Base-by-base conservation (phyloP, 2,888 invertebrate species). In the Prostheceraeus crozeri region DNA sequence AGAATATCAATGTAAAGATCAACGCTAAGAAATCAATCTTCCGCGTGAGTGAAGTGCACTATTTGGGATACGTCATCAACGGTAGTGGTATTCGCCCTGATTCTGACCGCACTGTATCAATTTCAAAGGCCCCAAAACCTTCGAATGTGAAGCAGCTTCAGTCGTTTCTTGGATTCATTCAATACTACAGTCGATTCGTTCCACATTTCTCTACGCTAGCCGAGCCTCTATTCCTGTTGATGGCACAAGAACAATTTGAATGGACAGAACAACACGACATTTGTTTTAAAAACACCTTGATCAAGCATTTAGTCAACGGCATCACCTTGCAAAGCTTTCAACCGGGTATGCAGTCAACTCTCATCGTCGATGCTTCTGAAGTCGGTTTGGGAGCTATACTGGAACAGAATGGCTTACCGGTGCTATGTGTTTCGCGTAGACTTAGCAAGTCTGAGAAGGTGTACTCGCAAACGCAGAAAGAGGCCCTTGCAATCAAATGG, bases 101-200 rank as follows among this genome's bases (percentile, higher is more conserved):
- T 21, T 25, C 23, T 21, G 27, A 23, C 23, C 23, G 14, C 23
- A 23, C 27, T 25, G 4, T 25, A 23, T 48, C 48, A 25, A 48
- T 48, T 21, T 28, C 27, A 14, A 48, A 48, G 25, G 23, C 48
- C 48, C 23, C 23, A 48, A 28, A 48, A 4, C 48, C 48, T 25
- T 23, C 23, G 14, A 48, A 23, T 6, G 48, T 48, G 27, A 28
- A 4, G 23, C 25, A 48, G 14, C 14, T 48, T 25, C 23, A 21
- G 48, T 6, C 48, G 23, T 14, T 40, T n/a, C 14, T 40, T 8
- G 14, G 45, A 4, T 40, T 23, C 27, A 23, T 48, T 19, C 48
- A 48, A 48, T 48, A 48, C 23, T 48, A 48, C 14, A 48, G 48
- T 28, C 23, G 48, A 14, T 48, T 48, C 27, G 48, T 48, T 23